Percentiles rank a stretch among this genome's conserved stretches.
Conservation (phyloP, 2,113 vertebrate genomes). For the Python bivittatus region DNA sequence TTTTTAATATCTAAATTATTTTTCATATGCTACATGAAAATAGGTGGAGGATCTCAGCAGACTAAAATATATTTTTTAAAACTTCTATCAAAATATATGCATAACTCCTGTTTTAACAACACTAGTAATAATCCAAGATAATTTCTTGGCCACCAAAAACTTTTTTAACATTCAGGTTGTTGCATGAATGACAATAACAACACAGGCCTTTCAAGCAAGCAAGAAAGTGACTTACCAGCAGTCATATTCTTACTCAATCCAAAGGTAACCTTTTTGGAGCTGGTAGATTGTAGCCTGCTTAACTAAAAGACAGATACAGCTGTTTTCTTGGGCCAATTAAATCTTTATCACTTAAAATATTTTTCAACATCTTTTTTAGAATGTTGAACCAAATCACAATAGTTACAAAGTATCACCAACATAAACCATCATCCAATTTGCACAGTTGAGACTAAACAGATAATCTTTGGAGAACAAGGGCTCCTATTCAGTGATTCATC, state of each 20-base stretch:
- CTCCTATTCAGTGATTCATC: neutral
- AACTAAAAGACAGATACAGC: slow-evolving; percentile 54
- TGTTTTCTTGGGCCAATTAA: neutral
- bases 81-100: neutral
- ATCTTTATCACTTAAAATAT: neutral
- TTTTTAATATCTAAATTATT: neutral
- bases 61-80: neutral
- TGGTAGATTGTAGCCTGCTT: slow-evolving; percentile 57
- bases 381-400: neutral
- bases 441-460: neutral
- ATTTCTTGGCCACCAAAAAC: neutral
- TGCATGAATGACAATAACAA: neutral
- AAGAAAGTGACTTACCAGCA: slow-evolving; percentile 70
- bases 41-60: neutral
- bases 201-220: neutral
- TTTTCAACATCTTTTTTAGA: neutral
- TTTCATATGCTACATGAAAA: neutral
- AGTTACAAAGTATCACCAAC: neutral
- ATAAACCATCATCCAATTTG: neutral
- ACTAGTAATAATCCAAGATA: neutral
- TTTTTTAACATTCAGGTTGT: neutral
- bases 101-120: neutral
- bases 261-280: slow-evolving; percentile 83
- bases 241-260: slow-evolving; percentile 85
- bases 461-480: neutral